These are phyloP conservation scores for Amniataba percoides DNA, from an alignment of 2,797 vertebrate species.

Conservation along the genomic window DNA sequence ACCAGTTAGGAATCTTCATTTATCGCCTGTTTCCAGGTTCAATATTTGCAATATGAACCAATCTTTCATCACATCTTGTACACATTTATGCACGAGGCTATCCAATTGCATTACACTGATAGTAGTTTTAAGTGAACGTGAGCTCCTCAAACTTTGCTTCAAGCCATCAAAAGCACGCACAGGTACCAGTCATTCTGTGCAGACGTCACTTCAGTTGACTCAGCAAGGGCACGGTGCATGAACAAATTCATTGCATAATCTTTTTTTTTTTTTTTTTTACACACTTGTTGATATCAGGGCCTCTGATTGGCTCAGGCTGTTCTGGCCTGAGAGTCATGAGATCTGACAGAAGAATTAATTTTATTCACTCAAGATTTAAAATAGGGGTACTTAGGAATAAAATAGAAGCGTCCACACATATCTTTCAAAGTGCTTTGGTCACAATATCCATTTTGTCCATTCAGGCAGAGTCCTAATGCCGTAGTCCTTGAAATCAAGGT, in stretches of 20 bases:
- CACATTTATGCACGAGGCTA: background rate
- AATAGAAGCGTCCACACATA: background rate
- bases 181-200: background rate
- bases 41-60: background rate
- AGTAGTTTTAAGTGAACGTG: background rate
- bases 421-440: background rate
- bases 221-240: slow-evolving; percentile 1
- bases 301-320: slow-evolving; percentile 47
- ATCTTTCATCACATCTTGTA: background rate
- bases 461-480: too few relatives aligned
- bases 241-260: slow-evolving; percentile 32
- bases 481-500: background rate
- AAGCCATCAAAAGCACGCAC: background rate
- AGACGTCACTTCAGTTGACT: slow-evolving; percentile 1
- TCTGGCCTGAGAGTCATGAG: slow-evolving; percentile 58
- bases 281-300: slow-evolving; percentile 11
- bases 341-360: slow-evolving; percentile 38
- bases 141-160: background rate
- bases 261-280: slow-evolving; percentile 13
- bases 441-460: too few relatives aligned
- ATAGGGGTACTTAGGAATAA: background rate
- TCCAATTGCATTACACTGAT: background rate
- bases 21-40: background rate
- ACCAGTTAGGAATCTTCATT: background rate
- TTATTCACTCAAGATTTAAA: background rate